These are phyloP conservation scores for Xylocampa areola DNA, from an alignment of 2,888 invertebrate genomes.

Conservation along the genomic window DNA sequence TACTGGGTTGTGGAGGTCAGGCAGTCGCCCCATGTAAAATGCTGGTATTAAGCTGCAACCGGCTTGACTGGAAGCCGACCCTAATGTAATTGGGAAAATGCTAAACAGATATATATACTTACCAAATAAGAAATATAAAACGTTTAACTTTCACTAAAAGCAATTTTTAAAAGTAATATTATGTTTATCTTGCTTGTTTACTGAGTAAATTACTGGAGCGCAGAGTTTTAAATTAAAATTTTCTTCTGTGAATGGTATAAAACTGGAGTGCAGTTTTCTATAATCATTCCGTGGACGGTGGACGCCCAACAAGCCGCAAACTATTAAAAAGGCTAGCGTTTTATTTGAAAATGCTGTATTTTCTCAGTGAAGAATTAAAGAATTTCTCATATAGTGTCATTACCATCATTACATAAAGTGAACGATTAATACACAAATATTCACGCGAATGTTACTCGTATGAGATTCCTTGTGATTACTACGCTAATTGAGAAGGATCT, in stretches of 20 bases:
- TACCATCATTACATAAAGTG: too few species aligned
- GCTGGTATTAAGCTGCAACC: too few species aligned
- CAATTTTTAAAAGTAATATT: constrained; percentile 17
- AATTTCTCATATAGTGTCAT: too few species aligned
- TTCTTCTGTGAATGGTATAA: constrained; percentile 56
- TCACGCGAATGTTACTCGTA: constrained; percentile 3
- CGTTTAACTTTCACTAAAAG: constrained; percentile 8
- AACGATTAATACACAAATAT: constrained; percentile 1
- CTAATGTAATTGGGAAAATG: too few species aligned
- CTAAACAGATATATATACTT: too few species aligned
- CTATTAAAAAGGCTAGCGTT: constrained; percentile 57
- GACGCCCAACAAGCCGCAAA: constrained; percentile 58
- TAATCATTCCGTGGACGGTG: constrained; percentile 59
- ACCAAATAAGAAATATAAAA: neutral
- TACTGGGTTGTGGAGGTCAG: too few species aligned
- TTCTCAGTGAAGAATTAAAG: constrained; percentile 42
- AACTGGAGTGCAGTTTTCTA: constrained; percentile 64
- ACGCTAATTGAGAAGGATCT: constrained; percentile 6
- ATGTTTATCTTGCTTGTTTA: constrained; percentile 42
- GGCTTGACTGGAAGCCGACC: too few species aligned
- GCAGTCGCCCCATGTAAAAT: too few species aligned
- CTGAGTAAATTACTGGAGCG: constrained; percentile 44
- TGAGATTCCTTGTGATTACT: constrained; percentile 13
- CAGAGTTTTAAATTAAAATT: constrained; percentile 59
- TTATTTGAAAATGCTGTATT: constrained; percentile 49